Base-by-base conservation (phyloP, 2,888 invertebrate species). In the Drosophila prolongata region DNA sequence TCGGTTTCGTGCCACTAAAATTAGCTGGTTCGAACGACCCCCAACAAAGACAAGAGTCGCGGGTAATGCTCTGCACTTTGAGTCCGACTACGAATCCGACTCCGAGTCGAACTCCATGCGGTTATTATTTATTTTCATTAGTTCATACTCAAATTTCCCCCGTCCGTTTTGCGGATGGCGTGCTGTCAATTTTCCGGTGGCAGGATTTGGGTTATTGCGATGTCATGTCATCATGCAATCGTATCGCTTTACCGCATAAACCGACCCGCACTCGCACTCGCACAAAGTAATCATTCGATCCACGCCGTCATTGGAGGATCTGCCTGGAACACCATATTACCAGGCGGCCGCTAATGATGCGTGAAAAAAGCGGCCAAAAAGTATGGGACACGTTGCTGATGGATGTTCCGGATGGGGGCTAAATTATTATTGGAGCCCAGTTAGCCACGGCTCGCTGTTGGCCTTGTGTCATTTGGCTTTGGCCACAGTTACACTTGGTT, bases 211-310 rank as follows among this genome's bases (percentile, higher is more conserved):
- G 64, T 54, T 66, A 64, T 47, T 40, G 40, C 66, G 34, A 76
- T 86, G 83, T 77, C 86, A 82, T 82, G 82, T 82, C 86, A 82
- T 82, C 82, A 83, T 86, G 86, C 86, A 86, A 83, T 83, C 86
- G 86, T 79, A 82, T 82, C 78, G 78, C 74, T 85, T 83, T 83
- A 85, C 86, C 80, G 75, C 75, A 82, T 78, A 79, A 73, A 66
- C 60, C 70, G 66, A 30, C 30, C 30, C 8, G 24, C 24, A 71
- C 60, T 46, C 71, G 60, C 73, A 71, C 68, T 46, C 71, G 60
- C 73, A 71, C 68, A 77, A 71, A 58, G 47, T 56, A 78, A 81
- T 80, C 75, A 78, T 67, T 62, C 69, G 55, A 78, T 80, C 73
- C 27, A 3, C 24, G 8, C 42, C 14, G 44, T 0, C 13, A 19